Conservation (phyloP, 2,113 vertebrate species). For the Burhinus bistriatus region DNA sequence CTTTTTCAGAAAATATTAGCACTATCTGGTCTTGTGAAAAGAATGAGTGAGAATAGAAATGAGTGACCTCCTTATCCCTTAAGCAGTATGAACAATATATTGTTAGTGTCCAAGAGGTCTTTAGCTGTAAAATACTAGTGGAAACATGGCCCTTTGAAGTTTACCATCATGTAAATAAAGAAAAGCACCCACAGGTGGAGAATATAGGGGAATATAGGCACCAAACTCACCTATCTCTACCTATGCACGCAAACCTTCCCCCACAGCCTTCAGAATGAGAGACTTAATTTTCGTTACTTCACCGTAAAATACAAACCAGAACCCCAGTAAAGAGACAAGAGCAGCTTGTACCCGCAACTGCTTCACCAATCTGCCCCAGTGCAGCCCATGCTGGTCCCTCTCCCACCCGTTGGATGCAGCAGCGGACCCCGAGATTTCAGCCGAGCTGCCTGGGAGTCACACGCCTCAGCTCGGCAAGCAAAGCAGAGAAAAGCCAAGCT, state of each 20-base stretch:
- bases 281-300: neutral
- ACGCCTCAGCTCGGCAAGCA: neutral
- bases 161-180: neutral
- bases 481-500: neutral
- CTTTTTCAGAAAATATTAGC: neutral
- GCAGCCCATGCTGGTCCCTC: fast-evolving
- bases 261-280: neutral
- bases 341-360: neutral
- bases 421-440: neutral
- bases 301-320: neutral
- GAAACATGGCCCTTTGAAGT: neutral
- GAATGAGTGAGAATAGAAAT: neutral
- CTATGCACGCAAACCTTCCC: neutral
- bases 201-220: neutral
- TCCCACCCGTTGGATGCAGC: neutral
- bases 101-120: neutral
- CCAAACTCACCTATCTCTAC: neutral
- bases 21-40: neutral
- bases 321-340: neutral
- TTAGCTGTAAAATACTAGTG: neutral
- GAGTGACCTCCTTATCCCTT: neutral
- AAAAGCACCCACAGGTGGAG: neutral
- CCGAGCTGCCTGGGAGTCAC: neutral
- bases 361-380: neutral
- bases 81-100: neutral